These are phyloP conservation scores for Lagorchestes hirsutus DNA, from an alignment of 2,797 vertebrate species.

Conservation along the genomic window DNA sequence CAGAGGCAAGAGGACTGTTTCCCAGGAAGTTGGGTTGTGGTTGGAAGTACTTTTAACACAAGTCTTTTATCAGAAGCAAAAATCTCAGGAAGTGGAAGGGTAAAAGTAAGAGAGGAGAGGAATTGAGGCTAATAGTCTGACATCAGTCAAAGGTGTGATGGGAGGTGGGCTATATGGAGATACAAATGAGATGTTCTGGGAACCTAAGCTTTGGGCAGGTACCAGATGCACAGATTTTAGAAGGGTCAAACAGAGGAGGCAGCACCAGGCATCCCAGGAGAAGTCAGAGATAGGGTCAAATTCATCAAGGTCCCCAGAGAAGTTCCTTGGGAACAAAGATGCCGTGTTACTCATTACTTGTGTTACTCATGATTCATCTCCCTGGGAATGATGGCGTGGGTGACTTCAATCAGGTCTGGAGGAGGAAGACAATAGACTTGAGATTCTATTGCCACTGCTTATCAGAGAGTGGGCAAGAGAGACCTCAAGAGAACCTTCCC, in stretches of 20 bases:
- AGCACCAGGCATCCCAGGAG: background rate
- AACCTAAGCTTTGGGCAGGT: background rate
- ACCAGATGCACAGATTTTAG: background rate
- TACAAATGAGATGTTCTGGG: background rate
- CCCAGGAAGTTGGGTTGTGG: background rate
- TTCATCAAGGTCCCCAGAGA: background rate
- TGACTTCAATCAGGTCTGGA: background rate
- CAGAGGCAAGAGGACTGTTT: background rate
- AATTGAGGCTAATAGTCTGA: background rate
- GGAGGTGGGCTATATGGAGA: background rate
- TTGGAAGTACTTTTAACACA: background rate
- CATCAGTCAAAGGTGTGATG: background rate
- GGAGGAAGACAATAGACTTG: background rate
- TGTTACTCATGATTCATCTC: background rate
- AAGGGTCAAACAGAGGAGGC: background rate
- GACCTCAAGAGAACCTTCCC: background rate
- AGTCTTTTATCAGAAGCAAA: slow-evolving; percentile 16
- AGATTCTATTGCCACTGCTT: background rate
- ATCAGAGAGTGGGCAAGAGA: background rate
- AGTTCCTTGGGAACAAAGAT: slow-evolving; percentile 1
- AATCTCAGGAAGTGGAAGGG: slow-evolving; percentile 3
- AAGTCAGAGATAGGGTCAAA: background rate
- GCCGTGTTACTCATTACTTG: background rate
- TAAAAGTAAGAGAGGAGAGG: background rate
- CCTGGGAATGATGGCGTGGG: background rate